Conservation (phyloP, 2,888 invertebrate species). For the Drosophila putrida region DNA sequence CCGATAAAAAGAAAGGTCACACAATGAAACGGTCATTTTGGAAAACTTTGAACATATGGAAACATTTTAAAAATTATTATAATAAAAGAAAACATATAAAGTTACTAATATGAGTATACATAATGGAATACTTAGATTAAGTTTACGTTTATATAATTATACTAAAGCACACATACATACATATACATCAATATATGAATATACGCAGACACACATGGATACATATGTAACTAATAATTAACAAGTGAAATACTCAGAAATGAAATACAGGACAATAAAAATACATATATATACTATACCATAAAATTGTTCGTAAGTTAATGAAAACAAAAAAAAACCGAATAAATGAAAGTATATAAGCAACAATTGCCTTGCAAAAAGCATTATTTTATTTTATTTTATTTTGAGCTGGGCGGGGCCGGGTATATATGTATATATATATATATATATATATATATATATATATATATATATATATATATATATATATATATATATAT, state of each 20-base stretch:
- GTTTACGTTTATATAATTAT: constrained; percentile 27
- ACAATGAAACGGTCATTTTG: constrained; percentile 3
- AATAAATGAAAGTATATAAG: constrained; percentile 23
- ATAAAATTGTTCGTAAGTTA: constrained; percentile 57
- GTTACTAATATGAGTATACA: constrained; percentile 33
- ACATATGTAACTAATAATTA: constrained; percentile 42
- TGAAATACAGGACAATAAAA: constrained; percentile 72
- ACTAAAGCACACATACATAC: constrained; percentile 15
- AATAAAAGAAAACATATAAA: constrained; percentile 23
- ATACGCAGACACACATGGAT: constrained; percentile 27
- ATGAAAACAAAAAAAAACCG: constrained; percentile 34
- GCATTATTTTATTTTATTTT: neutral
- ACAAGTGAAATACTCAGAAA: constrained; percentile 66
- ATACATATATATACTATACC: constrained; percentile 49
- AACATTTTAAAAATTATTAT: constrained; percentile 8
- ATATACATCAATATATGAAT: constrained; percentile 25
- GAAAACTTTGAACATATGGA: constrained; percentile 1
- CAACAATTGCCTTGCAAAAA: neutral
- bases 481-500: no score
- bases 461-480: neutral
- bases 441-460: neutral
- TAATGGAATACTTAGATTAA: constrained; percentile 25
- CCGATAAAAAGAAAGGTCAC: constrained; percentile 1
- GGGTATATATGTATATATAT: neutral
- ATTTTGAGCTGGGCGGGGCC: no score